phyloP scores from a whole-genome alignment of 2,113 vertebrate species.

The Cygnus atratus region DNA sequence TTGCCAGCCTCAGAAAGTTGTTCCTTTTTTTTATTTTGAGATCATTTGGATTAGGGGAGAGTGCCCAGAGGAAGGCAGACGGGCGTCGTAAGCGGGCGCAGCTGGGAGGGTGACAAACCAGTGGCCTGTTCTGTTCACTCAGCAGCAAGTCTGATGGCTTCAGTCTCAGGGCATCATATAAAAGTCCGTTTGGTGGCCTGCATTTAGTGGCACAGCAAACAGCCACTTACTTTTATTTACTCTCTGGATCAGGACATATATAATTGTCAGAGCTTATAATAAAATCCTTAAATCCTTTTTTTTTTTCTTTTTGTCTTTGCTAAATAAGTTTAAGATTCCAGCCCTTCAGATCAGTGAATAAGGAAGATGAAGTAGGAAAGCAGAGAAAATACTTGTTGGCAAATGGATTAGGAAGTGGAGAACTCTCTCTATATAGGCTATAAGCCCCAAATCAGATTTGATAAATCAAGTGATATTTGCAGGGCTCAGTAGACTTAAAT shows the following conservation, averaged over 20 bases:
- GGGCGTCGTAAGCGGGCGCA: background rate
- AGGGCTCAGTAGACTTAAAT: constrained; percentile 50
- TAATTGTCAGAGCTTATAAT: constrained; percentile 37
- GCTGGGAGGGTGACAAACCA: background rate
- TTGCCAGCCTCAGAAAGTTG: background rate
- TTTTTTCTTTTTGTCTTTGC: background rate
- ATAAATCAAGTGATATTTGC: constrained; percentile 54
- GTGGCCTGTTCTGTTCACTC: background rate
- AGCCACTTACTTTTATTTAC: constrained; percentile 26
- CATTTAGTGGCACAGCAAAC: background rate
- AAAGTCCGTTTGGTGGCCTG: background rate
- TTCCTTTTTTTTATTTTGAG: background rate
- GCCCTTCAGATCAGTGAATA: background rate
- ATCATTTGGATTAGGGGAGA: background rate
- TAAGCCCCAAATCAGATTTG: constrained; percentile 53
- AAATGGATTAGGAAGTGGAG: constrained; percentile 48
- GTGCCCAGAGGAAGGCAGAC: background rate
- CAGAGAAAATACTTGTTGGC: constrained; percentile 1
- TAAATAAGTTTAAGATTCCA: constrained; percentile 30
- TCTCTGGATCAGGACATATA: background rate
- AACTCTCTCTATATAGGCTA: background rate
- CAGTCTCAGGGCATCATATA: background rate
- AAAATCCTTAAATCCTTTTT: background rate
- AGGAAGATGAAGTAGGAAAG: constrained; percentile 49
- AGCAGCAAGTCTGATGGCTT: background rate